phyloP scores from a whole-genome alignment of 1,140 invertebrate genomes.

The Cydia amplana region DNA sequence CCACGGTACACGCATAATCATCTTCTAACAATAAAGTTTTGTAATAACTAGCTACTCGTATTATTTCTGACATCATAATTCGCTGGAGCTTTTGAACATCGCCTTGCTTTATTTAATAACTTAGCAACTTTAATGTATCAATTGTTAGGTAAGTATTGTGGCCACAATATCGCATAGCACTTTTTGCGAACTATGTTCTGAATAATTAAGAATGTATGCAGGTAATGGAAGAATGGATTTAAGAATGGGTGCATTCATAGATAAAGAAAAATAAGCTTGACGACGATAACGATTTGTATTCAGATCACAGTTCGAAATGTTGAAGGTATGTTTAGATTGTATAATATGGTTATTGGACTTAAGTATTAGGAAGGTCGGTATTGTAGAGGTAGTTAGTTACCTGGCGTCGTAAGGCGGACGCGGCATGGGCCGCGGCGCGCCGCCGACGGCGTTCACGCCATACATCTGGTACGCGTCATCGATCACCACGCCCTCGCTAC shows the following conservation, averaged over 20 bases:
- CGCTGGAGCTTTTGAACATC: constrained; percentile 45
- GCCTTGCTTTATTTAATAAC: constrained; percentile 42
- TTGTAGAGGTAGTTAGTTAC: constrained; percentile 53
- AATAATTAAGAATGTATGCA: background rate
- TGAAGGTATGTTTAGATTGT: background rate
- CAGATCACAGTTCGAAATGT: constrained; percentile 9
- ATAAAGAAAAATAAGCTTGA: background rate
- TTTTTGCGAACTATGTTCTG: constrained; percentile 28
- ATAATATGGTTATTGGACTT: background rate
- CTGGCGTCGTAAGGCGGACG: constrained; percentile 67
- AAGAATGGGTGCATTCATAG: too few species aligned
- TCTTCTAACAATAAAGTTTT: background rate
- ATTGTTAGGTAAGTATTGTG: constrained; percentile 53
- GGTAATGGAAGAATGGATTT: too few species aligned
- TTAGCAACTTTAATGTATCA: background rate
- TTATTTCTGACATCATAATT: constrained; percentile 37
- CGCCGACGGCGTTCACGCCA: constrained; percentile 81
- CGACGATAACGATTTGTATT: background rate
- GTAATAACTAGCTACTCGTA: background rate
- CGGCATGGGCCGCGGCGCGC: constrained; percentile 65
- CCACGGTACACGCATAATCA: constrained; percentile 16
- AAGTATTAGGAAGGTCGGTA: background rate
- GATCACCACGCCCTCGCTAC: constrained; percentile 86
- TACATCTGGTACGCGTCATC: constrained; percentile 90
- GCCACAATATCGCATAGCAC: constrained; percentile 70